Evolutionary conservation across 1,140 invertebrate genomes (phyloP).

Genomic region (Drosophila lacteicornis): DNA sequence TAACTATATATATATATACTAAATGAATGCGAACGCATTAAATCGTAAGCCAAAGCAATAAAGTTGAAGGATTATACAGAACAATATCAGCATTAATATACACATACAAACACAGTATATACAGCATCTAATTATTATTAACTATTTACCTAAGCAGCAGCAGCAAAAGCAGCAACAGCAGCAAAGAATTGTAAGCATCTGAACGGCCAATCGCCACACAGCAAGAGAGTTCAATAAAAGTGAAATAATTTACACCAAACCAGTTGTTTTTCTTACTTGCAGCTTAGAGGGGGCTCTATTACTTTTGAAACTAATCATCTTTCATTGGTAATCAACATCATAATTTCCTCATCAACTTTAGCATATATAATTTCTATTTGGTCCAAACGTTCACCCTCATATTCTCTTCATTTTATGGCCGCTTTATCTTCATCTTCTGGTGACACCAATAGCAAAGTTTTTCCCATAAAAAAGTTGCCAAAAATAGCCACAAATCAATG

Average conservation of each 20-base stretch:
- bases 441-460: conserved; percentile 49
- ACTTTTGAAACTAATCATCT: neutral
- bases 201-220: conserved; percentile 36
- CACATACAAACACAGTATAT: conserved; percentile 14
- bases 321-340: neutral
- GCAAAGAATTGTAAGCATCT: conserved; percentile 42
- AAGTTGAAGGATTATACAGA: conserved; percentile 52
- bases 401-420: conserved; percentile 16
- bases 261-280: neutral
- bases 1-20: conserved; percentile 53
- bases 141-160: conserved; percentile 70
- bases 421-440: conserved; percentile 20
- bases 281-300: too few species aligned
- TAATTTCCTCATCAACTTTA: conserved; percentile 7
- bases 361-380: conserved; percentile 2
- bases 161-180: neutral
- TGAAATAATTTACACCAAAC: conserved; percentile 76
- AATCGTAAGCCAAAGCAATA: conserved; percentile 58
- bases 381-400: conserved; percentile 1
- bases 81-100: conserved; percentile 53
- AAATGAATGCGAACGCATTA: conserved; percentile 39
- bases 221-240: conserved; percentile 71
- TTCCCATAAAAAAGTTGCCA: conserved; percentile 40
- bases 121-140: conserved; percentile 54
- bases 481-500: conserved; percentile 54